Conservation (phyloP, 2,113 vertebrate genomes). For the Astur gentilis region DNA sequence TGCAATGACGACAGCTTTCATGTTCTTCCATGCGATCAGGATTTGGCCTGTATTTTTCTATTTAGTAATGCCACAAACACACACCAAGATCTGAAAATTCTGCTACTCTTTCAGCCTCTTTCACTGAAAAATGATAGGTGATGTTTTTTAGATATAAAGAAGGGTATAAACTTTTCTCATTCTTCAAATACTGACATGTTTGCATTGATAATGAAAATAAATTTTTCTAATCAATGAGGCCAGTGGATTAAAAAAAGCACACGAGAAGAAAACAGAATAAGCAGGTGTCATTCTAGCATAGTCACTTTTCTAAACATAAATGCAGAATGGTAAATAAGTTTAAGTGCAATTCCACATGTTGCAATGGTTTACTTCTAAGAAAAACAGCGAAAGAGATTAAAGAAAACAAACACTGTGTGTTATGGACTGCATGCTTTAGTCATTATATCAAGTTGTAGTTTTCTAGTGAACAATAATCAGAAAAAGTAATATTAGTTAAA, state of each 20-base stretch:
- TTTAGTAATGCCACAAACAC: background rate
- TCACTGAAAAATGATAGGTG: background rate
- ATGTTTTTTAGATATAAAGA: background rate
- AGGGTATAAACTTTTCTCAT: background rate
- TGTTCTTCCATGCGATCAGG: background rate
- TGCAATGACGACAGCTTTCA: background rate
- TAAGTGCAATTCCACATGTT: background rate
- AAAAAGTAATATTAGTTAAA: background rate
- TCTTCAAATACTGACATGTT: background rate
- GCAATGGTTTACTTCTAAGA: background rate
- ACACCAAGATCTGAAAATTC: background rate
- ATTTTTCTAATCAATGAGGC: background rate
- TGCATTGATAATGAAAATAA: background rate
- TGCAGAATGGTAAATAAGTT: background rate
- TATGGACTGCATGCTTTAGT: background rate
- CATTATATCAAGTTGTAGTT: background rate
- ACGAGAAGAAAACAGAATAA: background rate
- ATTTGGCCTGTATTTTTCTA: background rate
- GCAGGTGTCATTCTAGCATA: background rate
- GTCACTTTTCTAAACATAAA: background rate
- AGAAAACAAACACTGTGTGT: background rate
- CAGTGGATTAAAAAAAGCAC: background rate
- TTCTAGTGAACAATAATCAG: constrained; percentile 32
- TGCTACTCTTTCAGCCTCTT: background rate
- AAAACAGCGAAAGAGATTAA: background rate